Conservation (phyloP, 1,140 invertebrate species). For the Rhynchophorus ferrugineus region DNA sequence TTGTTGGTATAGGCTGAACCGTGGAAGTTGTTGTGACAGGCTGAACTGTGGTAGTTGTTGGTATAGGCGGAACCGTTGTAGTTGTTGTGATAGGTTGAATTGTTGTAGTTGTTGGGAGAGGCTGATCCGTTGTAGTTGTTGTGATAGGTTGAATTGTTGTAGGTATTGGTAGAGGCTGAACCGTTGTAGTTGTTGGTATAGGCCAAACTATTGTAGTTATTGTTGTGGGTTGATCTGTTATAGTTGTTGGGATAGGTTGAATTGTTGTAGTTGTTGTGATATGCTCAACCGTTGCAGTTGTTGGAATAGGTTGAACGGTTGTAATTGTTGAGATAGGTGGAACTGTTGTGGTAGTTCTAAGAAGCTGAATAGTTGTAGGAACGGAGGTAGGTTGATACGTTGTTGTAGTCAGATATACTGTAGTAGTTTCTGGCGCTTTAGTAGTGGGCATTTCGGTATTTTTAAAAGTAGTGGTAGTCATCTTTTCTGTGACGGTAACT, state of each 20-base stretch:
- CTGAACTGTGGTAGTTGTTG: slow-evolving; percentile 18
- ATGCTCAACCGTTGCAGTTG: slow-evolving; percentile 5
- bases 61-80: slow-evolving; percentile 15
- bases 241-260: neutral
- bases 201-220: neutral
- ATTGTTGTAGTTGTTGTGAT: neutral
- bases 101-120: neutral
- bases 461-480: too few species aligned
- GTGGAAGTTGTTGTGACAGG: slow-evolving; percentile 15
- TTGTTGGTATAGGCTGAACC: neutral
- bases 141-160: neutral
- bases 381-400: too few species aligned
- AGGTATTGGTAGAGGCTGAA: neutral
- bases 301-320: neutral
- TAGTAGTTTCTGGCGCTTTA: too few species aligned
- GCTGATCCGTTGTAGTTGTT: neutral
- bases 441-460: too few species aligned
- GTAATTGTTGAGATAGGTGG: slow-evolving; percentile 3
- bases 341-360: too few species aligned
- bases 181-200: neutral
- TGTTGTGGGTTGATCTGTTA: neutral
- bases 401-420: too few species aligned
- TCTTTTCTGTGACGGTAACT: too few species aligned
- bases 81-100: slow-evolving; percentile 23
- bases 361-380: too few species aligned